Percentiles rank a stretch among this genome's conserved stretches.
Evolutionary conservation across 2,888 invertebrate genomes (phyloP).

Genomic region (Venusia cambrica): DNA sequence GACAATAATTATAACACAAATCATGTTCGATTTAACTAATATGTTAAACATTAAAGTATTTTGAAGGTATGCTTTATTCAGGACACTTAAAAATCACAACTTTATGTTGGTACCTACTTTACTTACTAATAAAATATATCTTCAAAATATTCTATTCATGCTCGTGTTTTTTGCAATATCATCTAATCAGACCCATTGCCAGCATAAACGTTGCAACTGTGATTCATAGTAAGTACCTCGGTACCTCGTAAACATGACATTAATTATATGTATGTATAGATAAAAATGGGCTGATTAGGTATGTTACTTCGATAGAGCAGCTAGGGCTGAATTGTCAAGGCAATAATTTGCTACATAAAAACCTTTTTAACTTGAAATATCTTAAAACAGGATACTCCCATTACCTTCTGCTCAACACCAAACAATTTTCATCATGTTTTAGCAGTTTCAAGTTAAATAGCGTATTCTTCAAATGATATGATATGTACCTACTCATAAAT

Average conservation of each 20-base stretch:
- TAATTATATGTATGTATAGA: too few species aligned
- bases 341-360: too few species aligned
- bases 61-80: constrained; percentile 47
- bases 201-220: constrained; percentile 58
- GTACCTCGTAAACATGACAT: constrained; percentile 42
- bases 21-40: too few species aligned
- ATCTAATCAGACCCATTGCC: constrained; percentile 52
- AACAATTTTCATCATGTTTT: too few species aligned
- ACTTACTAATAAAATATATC: constrained; percentile 40
- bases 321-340: neutral
- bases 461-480: too few species aligned
- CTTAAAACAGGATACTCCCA: constrained; percentile 40
- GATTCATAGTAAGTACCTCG: too few species aligned
- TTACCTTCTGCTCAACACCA: too few species aligned
- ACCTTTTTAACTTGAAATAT: constrained; percentile 49
- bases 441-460: constrained; percentile 40
- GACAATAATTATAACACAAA: constrained; percentile 11
- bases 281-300: neutral
- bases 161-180: neutral
- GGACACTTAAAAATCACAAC: constrained; percentile 18
- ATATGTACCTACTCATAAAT: too few species aligned
- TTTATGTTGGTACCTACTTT: constrained; percentile 12
- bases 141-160: constrained; percentile 35
- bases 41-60: constrained; percentile 36
- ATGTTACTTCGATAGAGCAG: neutral